These are phyloP conservation scores for Cheiracanthium punctorium DNA, from an alignment of 2,888 invertebrate genomes.

Conservation along the genomic window DNA sequence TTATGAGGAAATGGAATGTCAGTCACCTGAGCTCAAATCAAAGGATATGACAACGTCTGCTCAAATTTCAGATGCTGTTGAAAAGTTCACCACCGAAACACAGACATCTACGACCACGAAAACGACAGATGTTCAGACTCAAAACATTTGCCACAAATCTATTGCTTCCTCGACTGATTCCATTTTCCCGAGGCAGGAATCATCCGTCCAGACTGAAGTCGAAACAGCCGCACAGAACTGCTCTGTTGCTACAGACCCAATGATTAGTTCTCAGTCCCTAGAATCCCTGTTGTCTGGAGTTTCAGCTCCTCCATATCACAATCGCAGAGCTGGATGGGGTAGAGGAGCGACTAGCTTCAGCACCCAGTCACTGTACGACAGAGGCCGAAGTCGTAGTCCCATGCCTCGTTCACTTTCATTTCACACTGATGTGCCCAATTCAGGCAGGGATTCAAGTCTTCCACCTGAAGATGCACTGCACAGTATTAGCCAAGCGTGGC, in stretches of 20 bases:
- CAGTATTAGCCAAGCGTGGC: slow-evolving; percentile 47
- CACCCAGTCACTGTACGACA: slow-evolving; percentile 58
- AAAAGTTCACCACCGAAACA: slow-evolving; percentile 51
- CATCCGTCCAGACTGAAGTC: slow-evolving; percentile 53
- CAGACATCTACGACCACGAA: slow-evolving; percentile 48
- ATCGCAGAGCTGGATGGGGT: slow-evolving; percentile 45
- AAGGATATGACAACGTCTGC: neutral
- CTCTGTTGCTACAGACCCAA: slow-evolving; percentile 62
- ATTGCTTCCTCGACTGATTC: slow-evolving; percentile 59
- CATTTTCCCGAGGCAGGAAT: slow-evolving; percentile 53
- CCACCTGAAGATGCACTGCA: slow-evolving; percentile 48
- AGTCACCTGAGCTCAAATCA: neutral
- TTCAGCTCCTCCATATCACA: slow-evolving; percentile 67
- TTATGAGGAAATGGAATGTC: neutral
- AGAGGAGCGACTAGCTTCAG: slow-evolving; percentile 53
- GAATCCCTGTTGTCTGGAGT: slow-evolving; percentile 61
- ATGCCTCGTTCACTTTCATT: slow-evolving; percentile 47
- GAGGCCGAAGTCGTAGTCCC: slow-evolving; percentile 55
- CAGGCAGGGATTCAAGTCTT: slow-evolving; percentile 38
- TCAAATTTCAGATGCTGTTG: neutral
- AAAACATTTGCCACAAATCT: slow-evolving; percentile 35
- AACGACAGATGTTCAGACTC: slow-evolving; percentile 62
- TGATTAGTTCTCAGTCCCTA: slow-evolving; percentile 66
- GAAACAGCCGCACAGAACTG: slow-evolving; percentile 26
- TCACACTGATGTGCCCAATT: slow-evolving; percentile 31